Percentiles rank a stretch among this genome's conserved stretches.
These are phyloP conservation scores for Eulemur macaco DNA, from an alignment of 2,113 vertebrate species.

Conservation along the genomic window DNA sequence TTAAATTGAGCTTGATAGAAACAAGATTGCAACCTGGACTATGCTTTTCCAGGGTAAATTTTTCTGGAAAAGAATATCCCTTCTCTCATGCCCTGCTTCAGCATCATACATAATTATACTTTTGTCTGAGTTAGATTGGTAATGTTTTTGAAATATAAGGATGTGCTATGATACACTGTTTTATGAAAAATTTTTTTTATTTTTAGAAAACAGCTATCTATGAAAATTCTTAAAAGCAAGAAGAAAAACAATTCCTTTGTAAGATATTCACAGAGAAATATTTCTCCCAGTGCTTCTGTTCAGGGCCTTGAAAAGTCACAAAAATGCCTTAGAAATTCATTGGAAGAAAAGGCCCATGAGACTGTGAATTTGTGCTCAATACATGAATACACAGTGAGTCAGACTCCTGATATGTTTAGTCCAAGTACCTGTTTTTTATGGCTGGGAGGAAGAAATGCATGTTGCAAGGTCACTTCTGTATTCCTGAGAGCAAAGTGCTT, in stretches of 20 bases:
- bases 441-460: background rate
- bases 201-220: too few relatives aligned
- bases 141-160: background rate
- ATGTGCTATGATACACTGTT: background rate
- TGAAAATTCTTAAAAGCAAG: background rate
- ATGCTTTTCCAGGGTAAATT: background rate
- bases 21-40: background rate
- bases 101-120: background rate
- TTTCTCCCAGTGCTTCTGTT: background rate
- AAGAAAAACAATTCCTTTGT: background rate
- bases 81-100: background rate
- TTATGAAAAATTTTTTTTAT: background rate
- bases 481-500: background rate
- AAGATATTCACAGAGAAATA: slow-evolving; percentile 4
- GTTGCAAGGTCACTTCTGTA: background rate
- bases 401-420: background rate
- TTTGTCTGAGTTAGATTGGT: background rate
- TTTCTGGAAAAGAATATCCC: background rate
- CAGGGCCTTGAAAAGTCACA: background rate
- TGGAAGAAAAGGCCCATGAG: background rate
- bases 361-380: background rate
- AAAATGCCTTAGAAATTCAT: background rate
- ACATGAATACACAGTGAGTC: background rate
- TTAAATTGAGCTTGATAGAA: background rate
- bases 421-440: background rate